phyloP scores from a whole-genome alignment of 92 coral and sea anemone species.

The Hydrozoanthus gracilis region DNA sequence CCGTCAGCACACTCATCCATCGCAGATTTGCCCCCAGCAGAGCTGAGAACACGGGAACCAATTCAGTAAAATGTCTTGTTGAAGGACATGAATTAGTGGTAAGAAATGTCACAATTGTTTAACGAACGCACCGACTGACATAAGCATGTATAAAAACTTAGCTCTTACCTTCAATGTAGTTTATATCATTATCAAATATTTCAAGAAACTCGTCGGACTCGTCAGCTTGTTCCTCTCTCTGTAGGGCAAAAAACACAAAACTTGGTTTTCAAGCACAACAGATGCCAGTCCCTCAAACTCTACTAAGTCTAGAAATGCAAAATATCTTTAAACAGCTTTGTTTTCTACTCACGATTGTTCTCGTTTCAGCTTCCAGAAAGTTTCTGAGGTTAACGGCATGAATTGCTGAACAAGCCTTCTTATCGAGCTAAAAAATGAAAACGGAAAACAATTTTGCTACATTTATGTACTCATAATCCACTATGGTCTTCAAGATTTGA shows the following conservation, averaged over 20 bases:
- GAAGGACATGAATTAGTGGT: too few relatives aligned
- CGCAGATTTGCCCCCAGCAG: too few relatives aligned
- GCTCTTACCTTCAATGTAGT: slow-evolving; percentile 84
- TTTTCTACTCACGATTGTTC: slow-evolving; percentile 78
- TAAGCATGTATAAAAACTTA: too few relatives aligned
- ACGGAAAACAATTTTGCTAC: background rate
- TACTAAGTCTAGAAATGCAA: too few relatives aligned
- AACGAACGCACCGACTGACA: too few relatives aligned
- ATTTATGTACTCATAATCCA: too few relatives aligned
- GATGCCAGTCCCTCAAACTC: background rate
- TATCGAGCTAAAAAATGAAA: slow-evolving; percentile 75
- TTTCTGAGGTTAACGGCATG: slow-evolving; percentile 99
- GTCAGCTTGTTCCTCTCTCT: slow-evolving; percentile 98
- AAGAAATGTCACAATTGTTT: background rate
- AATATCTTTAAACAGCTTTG: background rate
- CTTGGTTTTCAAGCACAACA: background rate
- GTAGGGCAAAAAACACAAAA: background rate
- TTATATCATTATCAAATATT: slow-evolving; percentile 82
- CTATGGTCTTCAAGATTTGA: too few relatives aligned
- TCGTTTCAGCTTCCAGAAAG: slow-evolving; percentile 94
- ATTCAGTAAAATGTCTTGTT: too few relatives aligned
- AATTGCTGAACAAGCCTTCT: slow-evolving; percentile 98
- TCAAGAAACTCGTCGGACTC: slow-evolving; percentile 94
- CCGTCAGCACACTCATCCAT: too few relatives aligned
- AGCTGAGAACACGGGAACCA: too few relatives aligned